Evolutionary conservation across 2,888 invertebrate genomes (phyloP).

Genomic region (Zygaena filipendulae): DNA sequence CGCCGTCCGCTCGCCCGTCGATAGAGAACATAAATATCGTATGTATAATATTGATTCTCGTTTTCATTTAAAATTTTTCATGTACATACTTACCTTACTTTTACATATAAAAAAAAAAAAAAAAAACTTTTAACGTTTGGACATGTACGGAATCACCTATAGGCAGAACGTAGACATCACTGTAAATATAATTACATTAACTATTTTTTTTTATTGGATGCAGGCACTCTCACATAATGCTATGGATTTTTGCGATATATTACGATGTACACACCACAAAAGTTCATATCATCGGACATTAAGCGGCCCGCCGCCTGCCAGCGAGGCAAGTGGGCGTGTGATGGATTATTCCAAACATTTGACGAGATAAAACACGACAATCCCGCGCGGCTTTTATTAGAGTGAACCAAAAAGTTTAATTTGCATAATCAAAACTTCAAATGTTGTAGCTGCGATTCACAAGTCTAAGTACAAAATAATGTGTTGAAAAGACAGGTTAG

Average conservation of each 20-base stretch:
- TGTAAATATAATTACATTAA: no score
- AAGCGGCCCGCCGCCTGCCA: conserved; percentile 9
- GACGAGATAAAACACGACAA: conserved; percentile 30
- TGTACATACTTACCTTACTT: no score
- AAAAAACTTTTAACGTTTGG: no score
- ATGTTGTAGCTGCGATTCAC: background rate
- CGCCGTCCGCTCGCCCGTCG: conserved; percentile 7
- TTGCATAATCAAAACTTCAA: background rate
- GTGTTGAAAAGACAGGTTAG: no score
- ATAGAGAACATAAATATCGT: no score
- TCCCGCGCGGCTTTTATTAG: no score
- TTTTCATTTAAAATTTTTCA: no score
- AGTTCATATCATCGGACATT: background rate
- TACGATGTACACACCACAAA: background rate
- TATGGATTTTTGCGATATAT: background rate
- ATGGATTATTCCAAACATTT: conserved; percentile 40
- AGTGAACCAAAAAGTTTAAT: conserved; percentile 1
- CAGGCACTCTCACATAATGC: background rate
- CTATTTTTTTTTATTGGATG: background rate
- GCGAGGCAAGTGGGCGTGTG: conserved; percentile 36
- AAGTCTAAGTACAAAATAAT: background rate
- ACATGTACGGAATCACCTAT: no score
- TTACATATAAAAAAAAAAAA: no score
- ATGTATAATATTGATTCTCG: no score
- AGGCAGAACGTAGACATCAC: no score